Conservation (phyloP, 2,113 vertebrate genomes). For the Cathartes aura region DNA sequence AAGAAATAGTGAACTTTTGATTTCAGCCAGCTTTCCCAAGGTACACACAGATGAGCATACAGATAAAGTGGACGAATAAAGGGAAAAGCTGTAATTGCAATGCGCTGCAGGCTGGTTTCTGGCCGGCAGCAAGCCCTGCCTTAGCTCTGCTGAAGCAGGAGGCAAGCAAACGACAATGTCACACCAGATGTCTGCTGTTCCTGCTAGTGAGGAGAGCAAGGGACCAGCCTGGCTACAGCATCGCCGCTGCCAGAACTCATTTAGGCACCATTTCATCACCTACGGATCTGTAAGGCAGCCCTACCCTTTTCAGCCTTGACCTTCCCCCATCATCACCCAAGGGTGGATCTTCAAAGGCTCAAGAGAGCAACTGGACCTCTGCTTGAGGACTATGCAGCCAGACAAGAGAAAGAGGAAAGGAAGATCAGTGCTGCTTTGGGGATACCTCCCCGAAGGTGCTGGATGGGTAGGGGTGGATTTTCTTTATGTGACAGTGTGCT, state of each 20-base stretch:
- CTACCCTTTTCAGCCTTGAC: background rate
- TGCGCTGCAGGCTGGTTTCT: background rate
- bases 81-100: background rate
- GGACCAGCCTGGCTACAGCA: background rate
- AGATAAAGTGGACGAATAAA: background rate
- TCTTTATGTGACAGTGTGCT: background rate
- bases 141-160: background rate
- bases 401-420: background rate
- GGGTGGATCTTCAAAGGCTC: background rate
- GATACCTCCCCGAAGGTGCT: background rate
- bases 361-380: background rate
- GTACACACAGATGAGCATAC: background rate
- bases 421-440: background rate
- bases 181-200: background rate
- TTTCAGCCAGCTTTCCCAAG: background rate
- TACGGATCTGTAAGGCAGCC: background rate
- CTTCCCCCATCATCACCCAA: background rate
- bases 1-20: constrained; percentile 8
- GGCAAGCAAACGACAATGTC: background rate
- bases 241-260: background rate
- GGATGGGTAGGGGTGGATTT: background rate
- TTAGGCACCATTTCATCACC: background rate
- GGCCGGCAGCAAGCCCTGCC: background rate
- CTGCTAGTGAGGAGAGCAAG: background rate
- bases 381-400: background rate